A percentile compares a stretch with the other conserved stretches of the same genome.
These are phyloP conservation scores for Spilosoma lubricipeda DNA, from an alignment of 2,888 invertebrate genomes.

Conservation along the genomic window DNA sequence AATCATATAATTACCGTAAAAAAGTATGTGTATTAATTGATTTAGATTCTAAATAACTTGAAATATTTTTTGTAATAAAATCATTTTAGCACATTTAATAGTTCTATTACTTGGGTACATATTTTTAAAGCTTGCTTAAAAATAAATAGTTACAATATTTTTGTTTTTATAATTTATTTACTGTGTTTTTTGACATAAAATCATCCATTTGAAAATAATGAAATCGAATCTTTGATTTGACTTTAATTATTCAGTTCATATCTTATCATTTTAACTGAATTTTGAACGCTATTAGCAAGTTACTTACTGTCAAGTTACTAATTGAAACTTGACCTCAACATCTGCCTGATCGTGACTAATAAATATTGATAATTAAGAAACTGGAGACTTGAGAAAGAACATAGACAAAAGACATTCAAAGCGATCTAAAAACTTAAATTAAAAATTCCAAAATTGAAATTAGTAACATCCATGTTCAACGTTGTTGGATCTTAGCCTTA, in stretches of 20 bases:
- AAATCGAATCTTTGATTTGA: background rate
- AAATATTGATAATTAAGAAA: background rate
- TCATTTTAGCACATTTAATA: background rate
- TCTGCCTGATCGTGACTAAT: background rate
- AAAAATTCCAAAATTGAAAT: too few species aligned
- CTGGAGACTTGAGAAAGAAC: background rate
- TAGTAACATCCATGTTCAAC: too few species aligned
- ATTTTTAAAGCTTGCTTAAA: background rate
- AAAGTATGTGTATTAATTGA: too few species aligned
- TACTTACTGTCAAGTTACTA: background rate
- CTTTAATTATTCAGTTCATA: background rate
- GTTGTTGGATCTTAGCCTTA: too few species aligned
- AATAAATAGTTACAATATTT: too few species aligned
- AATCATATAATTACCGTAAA: too few species aligned
- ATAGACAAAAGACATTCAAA: too few species aligned
- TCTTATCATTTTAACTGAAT: background rate
- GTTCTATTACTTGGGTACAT: background rate
- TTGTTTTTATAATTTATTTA: background rate
- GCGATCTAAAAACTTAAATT: too few species aligned
- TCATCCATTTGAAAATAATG: background rate
- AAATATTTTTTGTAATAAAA: background rate
- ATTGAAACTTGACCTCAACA: background rate
- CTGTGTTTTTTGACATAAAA: background rate
- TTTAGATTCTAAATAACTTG: background rate
- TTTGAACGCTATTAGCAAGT: background rate